Evolutionary conservation across 1,140 invertebrate species (phyloP).

Genomic region (Hetaerina americana): DNA sequence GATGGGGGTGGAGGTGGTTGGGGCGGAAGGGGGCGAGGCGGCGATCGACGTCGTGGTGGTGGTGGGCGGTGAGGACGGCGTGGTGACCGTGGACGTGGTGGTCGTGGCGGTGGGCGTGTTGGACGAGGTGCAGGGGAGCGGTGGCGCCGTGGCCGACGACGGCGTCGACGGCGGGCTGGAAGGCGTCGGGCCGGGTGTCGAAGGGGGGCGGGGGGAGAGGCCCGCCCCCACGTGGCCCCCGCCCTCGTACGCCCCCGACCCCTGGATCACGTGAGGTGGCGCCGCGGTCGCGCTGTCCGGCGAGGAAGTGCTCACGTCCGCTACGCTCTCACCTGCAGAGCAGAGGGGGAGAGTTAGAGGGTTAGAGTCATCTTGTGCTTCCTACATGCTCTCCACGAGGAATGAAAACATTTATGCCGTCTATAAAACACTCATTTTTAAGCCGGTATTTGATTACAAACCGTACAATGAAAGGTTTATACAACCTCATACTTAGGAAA

Average conservation of each 20-base stretch:
- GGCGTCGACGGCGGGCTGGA: constrained; percentile 26
- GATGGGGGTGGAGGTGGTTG: constrained; percentile 18
- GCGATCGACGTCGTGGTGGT: constrained; percentile 14
- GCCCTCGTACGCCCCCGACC: constrained; percentile 22
- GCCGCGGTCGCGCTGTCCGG: constrained; percentile 56
- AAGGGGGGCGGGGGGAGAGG: constrained; percentile 20
- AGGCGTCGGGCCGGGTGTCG: constrained; percentile 27
- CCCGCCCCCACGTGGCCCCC: constrained; percentile 26
- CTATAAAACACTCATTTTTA: no score
- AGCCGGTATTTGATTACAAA: no score
- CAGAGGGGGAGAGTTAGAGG: no score
- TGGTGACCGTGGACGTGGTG: constrained; percentile 17
- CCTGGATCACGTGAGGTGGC: constrained; percentile 33
- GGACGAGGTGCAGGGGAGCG: constrained; percentile 1
- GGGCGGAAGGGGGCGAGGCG: constrained; percentile 27
- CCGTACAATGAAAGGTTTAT: no score
- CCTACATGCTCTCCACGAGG: no score
- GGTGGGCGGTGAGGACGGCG: constrained; percentile 29
- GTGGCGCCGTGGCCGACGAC: constrained; percentile 26
- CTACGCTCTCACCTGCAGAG: constrained; percentile 66
- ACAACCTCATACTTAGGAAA: no score
- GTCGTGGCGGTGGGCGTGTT: neutral
- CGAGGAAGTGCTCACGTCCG: constrained; percentile 77
- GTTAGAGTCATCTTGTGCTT: no score
- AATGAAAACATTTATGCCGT: no score